Base-by-base conservation (phyloP, 2,797 vertebrate genomes). In the Otolemur crassicaudatus region DNA sequence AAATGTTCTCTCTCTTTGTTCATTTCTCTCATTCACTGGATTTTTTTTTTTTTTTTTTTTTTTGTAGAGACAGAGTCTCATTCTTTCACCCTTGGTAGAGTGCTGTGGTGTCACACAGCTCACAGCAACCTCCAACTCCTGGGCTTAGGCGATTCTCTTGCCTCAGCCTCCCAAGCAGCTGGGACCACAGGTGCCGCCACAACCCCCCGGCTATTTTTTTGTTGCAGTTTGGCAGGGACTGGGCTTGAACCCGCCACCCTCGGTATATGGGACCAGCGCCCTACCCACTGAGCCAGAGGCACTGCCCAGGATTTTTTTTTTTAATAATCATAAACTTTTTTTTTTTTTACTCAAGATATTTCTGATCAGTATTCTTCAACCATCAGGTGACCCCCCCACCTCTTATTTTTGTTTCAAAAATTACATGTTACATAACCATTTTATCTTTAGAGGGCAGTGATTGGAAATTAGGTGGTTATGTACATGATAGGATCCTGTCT, bases 281-380 rank as follows among this genome's bases (percentile, higher is more conserved):
- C 40, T 43, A 43, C 40, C 40, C 40, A 43, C 40, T 43, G 40
- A 43, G 40, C 40, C 40, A 43, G 40, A 43, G 40, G 40, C 40
- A 43, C 40, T 43, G 40, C 40, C 40, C 40, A 43, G 40, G 40
- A 43, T 43, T 43, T 43, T 43, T 88, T 92, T 89, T 93, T 43
- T 27, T 11, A 7, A 89, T 65, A 93, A 23, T 81, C 37, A 67
- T 75, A 82, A 70, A 70, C 58, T 96, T 92, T 97, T 63, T 80
- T 63, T 80, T 88, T 91, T 94, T 80, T 97, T 46, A 93, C 75
- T 96, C 67, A 69, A 88, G 79, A 49, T 88, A 22, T 95, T 95
- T 95, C 67, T 58, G 0, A 95, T 96, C 23, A 14, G 29, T 95
- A 87, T 95, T 93, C 49, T 94, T 80, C 69, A 72, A 37, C 46